Conservation (phyloP, 2,888 invertebrate species). For the Clanis bilineata region DNA sequence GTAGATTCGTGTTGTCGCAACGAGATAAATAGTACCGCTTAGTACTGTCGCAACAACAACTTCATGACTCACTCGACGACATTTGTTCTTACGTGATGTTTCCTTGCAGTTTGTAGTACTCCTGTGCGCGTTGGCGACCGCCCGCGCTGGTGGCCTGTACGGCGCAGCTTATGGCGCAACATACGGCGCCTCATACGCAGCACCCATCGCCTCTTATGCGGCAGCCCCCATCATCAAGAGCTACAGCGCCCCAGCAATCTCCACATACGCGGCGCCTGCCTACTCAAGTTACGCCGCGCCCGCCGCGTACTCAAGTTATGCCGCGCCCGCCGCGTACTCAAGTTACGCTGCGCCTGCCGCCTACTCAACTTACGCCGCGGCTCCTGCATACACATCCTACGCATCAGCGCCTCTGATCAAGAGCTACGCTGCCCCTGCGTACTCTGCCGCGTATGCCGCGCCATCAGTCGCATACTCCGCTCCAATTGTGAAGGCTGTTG, state of each 20-base stretch:
- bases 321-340: constrained; percentile 28
- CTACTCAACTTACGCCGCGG: constrained; percentile 25
- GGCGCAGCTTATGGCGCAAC: constrained; percentile 47
- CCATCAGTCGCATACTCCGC: constrained; percentile 38
- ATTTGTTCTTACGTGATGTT: constrained; percentile 21
- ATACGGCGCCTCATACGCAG: constrained; percentile 44
- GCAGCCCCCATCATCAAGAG: constrained; percentile 58
- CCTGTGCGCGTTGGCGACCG: constrained; percentile 79
- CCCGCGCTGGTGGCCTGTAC: constrained; percentile 78
- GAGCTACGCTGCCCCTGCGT: constrained; percentile 47
- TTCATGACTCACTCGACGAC: neutral
- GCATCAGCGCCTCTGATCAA: constrained; percentile 49
- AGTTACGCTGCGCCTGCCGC: constrained; percentile 43
- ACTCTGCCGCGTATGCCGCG: constrained; percentile 26
- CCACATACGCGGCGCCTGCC: constrained; percentile 48
- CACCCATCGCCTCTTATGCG: constrained; percentile 57
- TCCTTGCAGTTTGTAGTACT: constrained; percentile 75
- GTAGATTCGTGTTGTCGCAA: neutral
- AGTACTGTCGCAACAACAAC: neutral
- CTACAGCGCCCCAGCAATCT: constrained; percentile 32
- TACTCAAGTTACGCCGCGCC: constrained; percentile 46
- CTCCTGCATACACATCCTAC: constrained; percentile 72
- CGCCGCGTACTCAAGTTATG: constrained; percentile 29
- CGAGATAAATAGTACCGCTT: neutral
- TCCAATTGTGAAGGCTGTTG: constrained; percentile 36